These are phyloP conservation scores for Apamea epomidion DNA, from an alignment of 2,888 invertebrate species.

Conservation along the genomic window DNA sequence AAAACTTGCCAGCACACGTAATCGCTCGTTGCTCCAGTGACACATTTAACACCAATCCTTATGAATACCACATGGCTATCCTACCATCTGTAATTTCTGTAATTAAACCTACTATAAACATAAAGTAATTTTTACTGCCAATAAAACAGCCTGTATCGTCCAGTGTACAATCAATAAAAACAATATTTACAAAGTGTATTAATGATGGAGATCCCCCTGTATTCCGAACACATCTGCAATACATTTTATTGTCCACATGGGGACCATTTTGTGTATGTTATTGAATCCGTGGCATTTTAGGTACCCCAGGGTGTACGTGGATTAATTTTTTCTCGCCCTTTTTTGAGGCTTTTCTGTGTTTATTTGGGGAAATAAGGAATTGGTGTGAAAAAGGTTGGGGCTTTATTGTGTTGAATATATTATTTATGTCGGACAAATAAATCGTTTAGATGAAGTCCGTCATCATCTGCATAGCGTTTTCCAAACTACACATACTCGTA, in stretches of 20 bases:
- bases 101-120: constrained; percentile 55
- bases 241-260: constrained; percentile 80
- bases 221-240: constrained; percentile 69
- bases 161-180: constrained; percentile 60
- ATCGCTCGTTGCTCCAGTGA: constrained; percentile 41
- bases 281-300: constrained; percentile 65
- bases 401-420: constrained; percentile 23
- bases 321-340: constrained; percentile 64
- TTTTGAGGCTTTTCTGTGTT: constrained; percentile 46
- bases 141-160: constrained; percentile 60
- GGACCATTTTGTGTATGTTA: constrained; percentile 74
- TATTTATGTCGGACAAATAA: background rate
- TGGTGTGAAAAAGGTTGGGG: constrained; percentile 19
- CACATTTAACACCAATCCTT: constrained; percentile 44
- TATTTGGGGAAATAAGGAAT: constrained; percentile 52
- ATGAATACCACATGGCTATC: constrained; percentile 50
- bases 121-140: constrained; percentile 54
- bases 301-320: constrained; percentile 58
- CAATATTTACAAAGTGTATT: constrained; percentile 76
- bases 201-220: constrained; percentile 76
- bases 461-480: background rate
- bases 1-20: background rate
- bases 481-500: too few species aligned
- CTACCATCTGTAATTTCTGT: constrained; percentile 35
- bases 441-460: background rate